A percentile compares a stretch with the other conserved stretches of the same genome.
These are phyloP conservation scores for Phenganax stokvisi DNA, from an alignment of 92 coral and sea anemone species.

Conservation along the genomic window DNA sequence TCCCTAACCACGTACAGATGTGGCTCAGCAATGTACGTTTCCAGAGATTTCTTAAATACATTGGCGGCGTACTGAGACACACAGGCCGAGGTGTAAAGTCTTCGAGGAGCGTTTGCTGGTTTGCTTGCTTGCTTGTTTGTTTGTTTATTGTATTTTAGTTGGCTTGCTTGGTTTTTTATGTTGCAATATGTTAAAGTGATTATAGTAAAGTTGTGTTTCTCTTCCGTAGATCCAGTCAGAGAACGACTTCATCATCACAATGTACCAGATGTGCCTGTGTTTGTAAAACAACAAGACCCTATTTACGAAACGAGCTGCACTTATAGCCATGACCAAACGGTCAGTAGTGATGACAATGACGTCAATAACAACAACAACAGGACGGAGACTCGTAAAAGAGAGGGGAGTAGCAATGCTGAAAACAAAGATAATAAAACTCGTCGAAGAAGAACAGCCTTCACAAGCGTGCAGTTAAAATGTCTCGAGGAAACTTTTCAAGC, in stretches of 20 bases:
- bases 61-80: too few species aligned
- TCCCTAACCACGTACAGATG: conserved; percentile 2
- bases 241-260: conserved; percentile 19
- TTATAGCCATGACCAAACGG: conserved; percentile 1
- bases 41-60: not conserved
- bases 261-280: not conserved
- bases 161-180: too few species aligned
- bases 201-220: not conserved
- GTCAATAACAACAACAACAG: conserved; percentile 16
- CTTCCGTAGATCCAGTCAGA: not conserved
- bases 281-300: not conserved
- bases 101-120: too few species aligned
- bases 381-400: not conserved
- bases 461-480: conserved; percentile 36
- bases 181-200: too few species aligned
- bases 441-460: conserved; percentile 31
- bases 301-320: not conserved
- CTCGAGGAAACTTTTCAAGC: conserved; percentile 39
- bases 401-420: not conserved
- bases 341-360: not conserved
- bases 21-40: not conserved
- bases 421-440: conserved; percentile 31
- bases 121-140: too few species aligned
- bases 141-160: too few species aligned
- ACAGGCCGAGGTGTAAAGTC: too few species aligned